Percentiles rank a stretch among this genome's conserved stretches.
Evolutionary conservation across 2,888 invertebrate species (phyloP).

Genomic region (Caenorhabditis panamensis): DNA sequence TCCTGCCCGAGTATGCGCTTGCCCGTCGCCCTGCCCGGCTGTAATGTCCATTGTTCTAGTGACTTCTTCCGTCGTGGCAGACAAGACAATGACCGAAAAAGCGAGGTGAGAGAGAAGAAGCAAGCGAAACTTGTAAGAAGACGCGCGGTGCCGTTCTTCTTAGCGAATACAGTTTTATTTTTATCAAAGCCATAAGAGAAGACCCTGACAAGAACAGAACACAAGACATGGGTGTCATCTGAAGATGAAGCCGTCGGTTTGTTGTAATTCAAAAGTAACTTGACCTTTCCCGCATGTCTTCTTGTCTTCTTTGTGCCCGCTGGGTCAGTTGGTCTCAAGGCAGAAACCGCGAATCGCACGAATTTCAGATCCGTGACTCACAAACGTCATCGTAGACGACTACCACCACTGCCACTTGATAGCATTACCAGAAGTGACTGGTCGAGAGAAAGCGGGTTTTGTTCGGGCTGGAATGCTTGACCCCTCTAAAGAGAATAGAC

Average conservation of each 20-base stretch:
- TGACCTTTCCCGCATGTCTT: conserved; percentile 23
- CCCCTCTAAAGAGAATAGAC: conserved; percentile 13
- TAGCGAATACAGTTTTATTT: conserved; percentile 53
- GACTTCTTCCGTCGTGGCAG: conserved; percentile 11
- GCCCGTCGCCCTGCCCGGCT: conserved; percentile 6
- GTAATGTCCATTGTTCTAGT: conserved; percentile 62
- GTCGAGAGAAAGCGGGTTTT: conserved; percentile 12
- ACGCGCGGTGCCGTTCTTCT: conserved; percentile 40
- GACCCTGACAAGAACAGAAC: conserved; percentile 27
- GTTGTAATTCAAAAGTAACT: conserved; percentile 17
- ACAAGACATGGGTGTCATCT: conserved; percentile 35
- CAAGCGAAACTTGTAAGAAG: conserved; percentile 30
- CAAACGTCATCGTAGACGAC: background rate
- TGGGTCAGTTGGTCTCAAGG: background rate
- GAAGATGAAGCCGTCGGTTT: background rate
- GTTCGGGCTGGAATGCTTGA: conserved; percentile 16
- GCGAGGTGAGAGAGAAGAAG: background rate
- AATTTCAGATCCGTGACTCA: conserved; percentile 16
- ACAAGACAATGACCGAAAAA: conserved; percentile 44
- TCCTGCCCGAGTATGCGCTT: background rate
- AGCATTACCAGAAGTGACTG: conserved; percentile 11
- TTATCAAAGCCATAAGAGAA: background rate
- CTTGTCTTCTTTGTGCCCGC: background rate
- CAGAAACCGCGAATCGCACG: background rate
- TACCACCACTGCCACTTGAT: background rate